Evolutionary conservation across 2,888 invertebrate species (phyloP).

Genomic region (Temnothorax ravouxi): DNA sequence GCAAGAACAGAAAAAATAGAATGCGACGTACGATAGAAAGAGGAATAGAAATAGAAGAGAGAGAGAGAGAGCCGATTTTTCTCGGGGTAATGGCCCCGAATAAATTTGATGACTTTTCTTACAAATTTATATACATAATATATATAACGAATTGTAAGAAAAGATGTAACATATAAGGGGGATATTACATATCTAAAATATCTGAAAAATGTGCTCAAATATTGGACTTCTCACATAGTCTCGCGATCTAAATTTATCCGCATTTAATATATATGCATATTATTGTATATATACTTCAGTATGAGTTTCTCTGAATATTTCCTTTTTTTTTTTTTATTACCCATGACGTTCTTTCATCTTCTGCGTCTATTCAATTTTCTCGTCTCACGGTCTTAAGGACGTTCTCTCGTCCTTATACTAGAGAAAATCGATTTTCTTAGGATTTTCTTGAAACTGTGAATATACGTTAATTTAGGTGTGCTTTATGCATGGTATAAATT

Average conservation of each 20-base stretch:
- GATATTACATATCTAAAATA: constrained; percentile 80
- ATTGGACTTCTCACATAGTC: constrained; percentile 77
- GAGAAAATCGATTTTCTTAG: too few relatives aligned
- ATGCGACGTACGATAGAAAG: not conserved
- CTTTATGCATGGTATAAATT: too few relatives aligned
- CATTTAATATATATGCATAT: constrained; percentile 52
- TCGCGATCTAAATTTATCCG: constrained; percentile 79
- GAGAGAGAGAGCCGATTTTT: constrained; percentile 8
- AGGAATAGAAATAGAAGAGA: too few relatives aligned
- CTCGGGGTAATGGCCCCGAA: not conserved
- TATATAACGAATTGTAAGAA: constrained; percentile 50
- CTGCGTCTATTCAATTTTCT: constrained; percentile 62
- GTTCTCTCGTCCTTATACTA: too few relatives aligned
- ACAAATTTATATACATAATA: constrained; percentile 72
- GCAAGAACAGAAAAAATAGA: not conserved
- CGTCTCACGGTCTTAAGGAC: constrained; percentile 73
- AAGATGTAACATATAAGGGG: constrained; percentile 76
- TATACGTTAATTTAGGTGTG: too few relatives aligned
- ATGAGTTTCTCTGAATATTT: constrained; percentile 58
- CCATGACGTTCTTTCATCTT: constrained; percentile 59
- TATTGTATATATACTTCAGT: not conserved
- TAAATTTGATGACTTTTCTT: constrained; percentile 66
- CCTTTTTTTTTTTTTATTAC: constrained; percentile 40
- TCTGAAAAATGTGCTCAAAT: constrained; percentile 81
- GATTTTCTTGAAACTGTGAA: too few relatives aligned